These are phyloP conservation scores for Ciconia nigra DNA, from an alignment of 2,797 vertebrate species.

Conservation along the genomic window DNA sequence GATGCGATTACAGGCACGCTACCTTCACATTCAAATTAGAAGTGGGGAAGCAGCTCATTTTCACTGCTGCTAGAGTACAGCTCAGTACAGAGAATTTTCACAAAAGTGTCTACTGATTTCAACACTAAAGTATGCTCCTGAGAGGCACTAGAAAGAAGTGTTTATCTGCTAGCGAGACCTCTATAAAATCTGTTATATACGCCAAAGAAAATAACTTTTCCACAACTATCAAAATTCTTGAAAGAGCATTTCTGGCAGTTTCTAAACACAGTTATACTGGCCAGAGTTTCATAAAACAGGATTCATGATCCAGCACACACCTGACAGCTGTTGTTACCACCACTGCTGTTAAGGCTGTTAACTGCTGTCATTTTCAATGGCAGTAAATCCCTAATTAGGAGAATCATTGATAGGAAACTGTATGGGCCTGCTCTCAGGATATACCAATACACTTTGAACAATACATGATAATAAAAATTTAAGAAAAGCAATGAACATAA, in stretches of 20 bases:
- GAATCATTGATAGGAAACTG: not conserved
- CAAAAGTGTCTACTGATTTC: not conserved
- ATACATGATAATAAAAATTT: not conserved
- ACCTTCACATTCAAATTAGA: not conserved
- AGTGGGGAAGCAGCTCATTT: not conserved
- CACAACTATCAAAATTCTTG: not conserved
- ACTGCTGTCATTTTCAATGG: not conserved
- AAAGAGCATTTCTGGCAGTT: not conserved
- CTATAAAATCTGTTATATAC: not conserved
- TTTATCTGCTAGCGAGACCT: not conserved
- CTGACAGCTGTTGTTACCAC: not conserved
- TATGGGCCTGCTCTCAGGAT: not conserved
- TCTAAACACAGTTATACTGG: not conserved
- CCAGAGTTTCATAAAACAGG: not conserved
- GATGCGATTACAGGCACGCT: not conserved
- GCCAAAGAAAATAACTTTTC: not conserved
- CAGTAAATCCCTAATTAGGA: not conserved
- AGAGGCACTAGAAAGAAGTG: not conserved
- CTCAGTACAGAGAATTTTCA: not conserved
- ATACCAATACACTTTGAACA: not conserved
- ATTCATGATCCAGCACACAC: not conserved
- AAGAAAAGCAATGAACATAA: not conserved
- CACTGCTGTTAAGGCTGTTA: not conserved
- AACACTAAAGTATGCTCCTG: not conserved
- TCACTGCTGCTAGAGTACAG: not conserved